Conservation (phyloP, 2,888 invertebrate species). For the Philopedon plagiatum region DNA sequence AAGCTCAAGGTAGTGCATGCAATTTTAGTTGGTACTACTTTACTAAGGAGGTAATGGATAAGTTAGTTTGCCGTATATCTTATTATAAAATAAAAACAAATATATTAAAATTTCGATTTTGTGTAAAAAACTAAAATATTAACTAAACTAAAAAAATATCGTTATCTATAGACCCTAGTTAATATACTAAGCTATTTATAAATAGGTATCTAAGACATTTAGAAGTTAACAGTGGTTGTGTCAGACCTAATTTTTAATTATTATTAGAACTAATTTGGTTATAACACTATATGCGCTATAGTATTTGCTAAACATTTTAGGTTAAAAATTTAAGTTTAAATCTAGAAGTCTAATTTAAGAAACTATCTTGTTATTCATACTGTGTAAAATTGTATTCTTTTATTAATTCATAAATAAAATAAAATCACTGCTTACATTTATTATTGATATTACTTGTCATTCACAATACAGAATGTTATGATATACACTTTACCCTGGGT, state of each 20-base stretch:
- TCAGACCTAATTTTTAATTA: too few species aligned
- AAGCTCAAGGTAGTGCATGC: slow-evolving; percentile 31
- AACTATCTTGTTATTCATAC: neutral
- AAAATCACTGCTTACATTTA: too few species aligned
- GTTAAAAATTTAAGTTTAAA: neutral
- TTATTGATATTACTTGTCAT: too few species aligned
- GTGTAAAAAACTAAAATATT: neutral
- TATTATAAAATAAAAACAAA: too few species aligned
- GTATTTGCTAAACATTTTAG: neutral
- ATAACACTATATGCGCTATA: neutral
- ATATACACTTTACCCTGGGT: too few species aligned
- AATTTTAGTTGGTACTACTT: slow-evolving; percentile 33
- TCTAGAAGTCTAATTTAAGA: neutral
- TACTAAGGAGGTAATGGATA: neutral
- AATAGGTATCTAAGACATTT: too few species aligned
- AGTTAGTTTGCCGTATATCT: neutral
- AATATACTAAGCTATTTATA: neutral
- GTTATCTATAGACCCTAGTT: neutral
- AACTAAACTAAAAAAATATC: slow-evolving; percentile 1
- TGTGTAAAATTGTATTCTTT: neutral
- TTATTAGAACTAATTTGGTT: neutral
- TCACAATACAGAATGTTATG: too few species aligned
- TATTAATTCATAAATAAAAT: too few species aligned
- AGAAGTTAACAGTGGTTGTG: neutral
- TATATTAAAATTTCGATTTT: too few species aligned